Percentiles rank a stretch among this genome's conserved stretches.
Evolutionary conservation across 2,888 invertebrate genomes (phyloP).

Genomic region (Hydrotaea diabolus): DNA sequence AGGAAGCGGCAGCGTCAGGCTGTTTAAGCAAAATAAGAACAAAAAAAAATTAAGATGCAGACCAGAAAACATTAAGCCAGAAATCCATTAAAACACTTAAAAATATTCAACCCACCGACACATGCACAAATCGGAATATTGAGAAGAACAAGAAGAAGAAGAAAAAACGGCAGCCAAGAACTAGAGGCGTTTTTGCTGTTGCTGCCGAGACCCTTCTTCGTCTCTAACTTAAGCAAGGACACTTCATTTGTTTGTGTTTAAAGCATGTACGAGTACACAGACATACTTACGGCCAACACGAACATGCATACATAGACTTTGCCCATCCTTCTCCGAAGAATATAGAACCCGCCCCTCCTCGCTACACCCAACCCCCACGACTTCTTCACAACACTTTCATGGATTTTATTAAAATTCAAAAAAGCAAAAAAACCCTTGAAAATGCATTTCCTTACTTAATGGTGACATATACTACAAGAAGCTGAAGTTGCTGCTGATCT

Average conservation of each 20-base stretch:
- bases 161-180: slow-evolving; percentile 1
- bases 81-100: slow-evolving; percentile 68
- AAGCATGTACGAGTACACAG: slow-evolving; percentile 20
- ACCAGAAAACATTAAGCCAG: slow-evolving; percentile 60
- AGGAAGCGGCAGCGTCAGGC: slow-evolving; percentile 15
- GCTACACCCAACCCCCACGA: background rate
- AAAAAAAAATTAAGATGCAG: slow-evolving; percentile 30
- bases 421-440: slow-evolving; percentile 65
- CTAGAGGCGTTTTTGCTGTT: slow-evolving; percentile 33
- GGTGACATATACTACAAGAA: slow-evolving; percentile 56
- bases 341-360: background rate
- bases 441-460: slow-evolving; percentile 76
- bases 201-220: background rate
- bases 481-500: background rate
- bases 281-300: slow-evolving; percentile 15
- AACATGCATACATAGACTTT: background rate
- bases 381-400: slow-evolving; percentile 4
- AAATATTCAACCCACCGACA: slow-evolving; percentile 41
- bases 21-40: too few relatives aligned
- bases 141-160: background rate
- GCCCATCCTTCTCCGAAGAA: background rate
- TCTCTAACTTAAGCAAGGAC: slow-evolving; percentile 56
- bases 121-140: slow-evolving; percentile 44
- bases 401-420: slow-evolving; percentile 43
- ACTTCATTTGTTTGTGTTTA: slow-evolving; percentile 67